These are phyloP conservation scores for Peromyscus attwateri DNA, from an alignment of 2,797 vertebrate species.

Conservation along the genomic window DNA sequence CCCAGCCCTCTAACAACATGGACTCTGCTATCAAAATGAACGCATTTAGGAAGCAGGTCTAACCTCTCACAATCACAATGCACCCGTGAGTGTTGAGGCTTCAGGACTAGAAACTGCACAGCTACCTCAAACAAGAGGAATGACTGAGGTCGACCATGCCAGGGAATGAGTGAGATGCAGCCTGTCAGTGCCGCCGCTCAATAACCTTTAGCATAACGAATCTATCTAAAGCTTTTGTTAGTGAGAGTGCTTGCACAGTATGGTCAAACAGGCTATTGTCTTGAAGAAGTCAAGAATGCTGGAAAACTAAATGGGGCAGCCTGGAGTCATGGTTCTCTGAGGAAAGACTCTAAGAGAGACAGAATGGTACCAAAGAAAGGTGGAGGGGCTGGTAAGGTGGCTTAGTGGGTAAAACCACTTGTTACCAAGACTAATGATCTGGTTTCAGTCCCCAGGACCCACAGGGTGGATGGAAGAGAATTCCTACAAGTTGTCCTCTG, in stretches of 20 bases:
- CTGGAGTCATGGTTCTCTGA: neutral
- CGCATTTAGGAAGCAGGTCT: neutral
- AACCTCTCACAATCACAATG: neutral
- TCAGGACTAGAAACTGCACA: neutral
- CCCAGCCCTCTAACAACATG: neutral
- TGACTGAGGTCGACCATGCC: too few relatives aligned
- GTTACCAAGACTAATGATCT: neutral
- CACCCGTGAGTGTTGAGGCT: neutral
- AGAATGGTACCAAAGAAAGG: neutral
- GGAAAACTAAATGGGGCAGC: neutral
- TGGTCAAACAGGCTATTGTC: neutral
- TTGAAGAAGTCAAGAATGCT: neutral
- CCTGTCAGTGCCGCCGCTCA: neutral
- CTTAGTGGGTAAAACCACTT: neutral
- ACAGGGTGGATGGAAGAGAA: neutral
- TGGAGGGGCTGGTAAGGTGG: neutral
- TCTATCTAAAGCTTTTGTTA: neutral
- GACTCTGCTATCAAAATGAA: neutral
- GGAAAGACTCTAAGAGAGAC: neutral
- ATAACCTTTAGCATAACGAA: neutral
- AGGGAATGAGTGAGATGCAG: neutral
- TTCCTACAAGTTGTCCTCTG: neutral
- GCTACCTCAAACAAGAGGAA: too few relatives aligned
- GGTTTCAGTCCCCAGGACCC: neutral
- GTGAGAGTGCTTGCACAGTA: neutral